Evolutionary conservation across 2,113 vertebrate genomes (phyloP), one percentile per base, ranked within the genome.

Genomic region (Gobius niger): DNA sequence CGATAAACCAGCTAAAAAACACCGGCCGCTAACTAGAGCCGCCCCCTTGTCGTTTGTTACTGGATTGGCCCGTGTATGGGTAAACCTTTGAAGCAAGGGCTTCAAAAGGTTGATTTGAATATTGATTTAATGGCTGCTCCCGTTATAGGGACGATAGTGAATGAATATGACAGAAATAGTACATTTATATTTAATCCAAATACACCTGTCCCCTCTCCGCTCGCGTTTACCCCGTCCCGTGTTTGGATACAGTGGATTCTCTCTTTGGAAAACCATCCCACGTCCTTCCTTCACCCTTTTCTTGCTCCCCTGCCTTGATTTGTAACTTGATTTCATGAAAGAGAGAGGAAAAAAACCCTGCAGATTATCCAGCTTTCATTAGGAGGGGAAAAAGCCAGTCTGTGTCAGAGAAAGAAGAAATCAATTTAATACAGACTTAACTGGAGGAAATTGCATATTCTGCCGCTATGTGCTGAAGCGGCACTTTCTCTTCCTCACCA

Each of bases 401-500:
- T 80, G 70, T 92, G 90, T 93, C 91, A 91, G 89, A 91, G 88
- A 93, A 91, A 92, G 87, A 92, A 93, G 91, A 94, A 94, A 94
- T 94, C 93, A 92, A 94, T 93, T 93, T 92, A 93, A 92, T 92
- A 91, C 90, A 91, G 90, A 93, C 90, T 93, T 93, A 93, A 93
- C 92, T 91, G 92, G 87, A 90, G 91, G 90, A 92, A 92, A 93
- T 93, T 92, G 90, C 92, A 93, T 93, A 93, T 94, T 93, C 92
- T 93, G 88, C 88, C 82, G 87, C 80, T 88, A 87, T 93, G 90
- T 93, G 93, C 92, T 93, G 93, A 94, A 87, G 85, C 86, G 85
- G 90, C 93, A 92, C 82, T 93, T 92, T 93, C 90, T 83, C 71
- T 78, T 91, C 90, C 92, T 93, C 89, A 82, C 90, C 86, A 91